Evolutionary conservation across 53 echinoderm and acorn worm genomes (phyloP), one percentile per base, ranked within the genome.

Genomic region (Crossaster papposus): DNA sequence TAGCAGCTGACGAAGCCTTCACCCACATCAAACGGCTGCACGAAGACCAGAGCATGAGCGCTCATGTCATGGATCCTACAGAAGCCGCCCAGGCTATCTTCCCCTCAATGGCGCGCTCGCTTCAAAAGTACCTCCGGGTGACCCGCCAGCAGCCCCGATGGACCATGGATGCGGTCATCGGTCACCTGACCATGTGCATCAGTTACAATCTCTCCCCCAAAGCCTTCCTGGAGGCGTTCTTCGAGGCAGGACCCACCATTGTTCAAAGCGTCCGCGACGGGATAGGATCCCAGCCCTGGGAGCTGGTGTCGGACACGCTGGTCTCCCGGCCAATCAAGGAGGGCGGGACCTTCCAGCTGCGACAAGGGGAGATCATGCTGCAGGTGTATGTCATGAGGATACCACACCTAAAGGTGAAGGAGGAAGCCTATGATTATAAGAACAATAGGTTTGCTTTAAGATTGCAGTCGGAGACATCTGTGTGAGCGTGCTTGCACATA

Each of bases 21-120:
- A 98, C 94, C 31, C 97, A 97, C 78, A 96, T 98, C 71, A 95
- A 95, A 85, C 97, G 97, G 24, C 91, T 98, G 24, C 93, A 94
- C 58, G 96, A 94, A 73, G 98, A 98, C 53, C 90, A 94, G 62
- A 94, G 96, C 31, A 93, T 92, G 54, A 90, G 89, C n/a, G 92
- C 92, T 37, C 95, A 98, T 32, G 90, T 93, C 13, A 98, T 98
- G 98, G 94, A 98, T 74, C 98, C 98, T 23, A 91, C 92, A 14
- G 97, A 97, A 80, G 98, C 98, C 6, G 98, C 98, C 0, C 98
- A 96, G 88, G 93, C 98, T 22, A 98, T 98, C 84, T 98, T 98
- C 65, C 98, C 98, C 18, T 98, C 98, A 20, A 90, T 98, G 85
- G 98, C 98, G 30, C 94, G 98, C 53, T 85, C 98, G 1, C 90